Evolutionary conservation across 2,113 vertebrate genomes (phyloP).

Genomic region (Myanophis thanlyinensis): DNA sequence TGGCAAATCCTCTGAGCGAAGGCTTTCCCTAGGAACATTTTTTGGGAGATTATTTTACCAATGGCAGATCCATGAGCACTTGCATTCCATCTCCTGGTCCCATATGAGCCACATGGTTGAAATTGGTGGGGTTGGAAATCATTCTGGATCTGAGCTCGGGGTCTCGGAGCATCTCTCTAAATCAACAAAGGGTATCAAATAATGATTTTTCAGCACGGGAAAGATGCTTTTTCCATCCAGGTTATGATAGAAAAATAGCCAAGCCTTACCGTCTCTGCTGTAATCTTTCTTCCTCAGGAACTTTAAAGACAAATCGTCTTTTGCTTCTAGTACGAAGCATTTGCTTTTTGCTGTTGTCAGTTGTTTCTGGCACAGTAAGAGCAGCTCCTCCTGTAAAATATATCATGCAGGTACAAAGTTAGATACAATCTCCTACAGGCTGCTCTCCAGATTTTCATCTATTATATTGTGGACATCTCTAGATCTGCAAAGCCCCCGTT

Average conservation of each 20-base stretch:
- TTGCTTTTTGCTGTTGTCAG: slow-evolving; percentile 90
- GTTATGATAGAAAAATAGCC: fast-evolving
- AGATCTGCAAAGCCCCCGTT: background rate
- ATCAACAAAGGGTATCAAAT: slow-evolving; percentile 9
- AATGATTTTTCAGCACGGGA: background rate
- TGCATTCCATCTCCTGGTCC: slow-evolving; percentile 98
- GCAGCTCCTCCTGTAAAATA: slow-evolving; percentile 70
- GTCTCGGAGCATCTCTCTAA: slow-evolving; percentile 95
- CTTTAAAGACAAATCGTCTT: slow-evolving; percentile 94
- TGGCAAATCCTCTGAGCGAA: background rate
- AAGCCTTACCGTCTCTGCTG: slow-evolving; percentile 85
- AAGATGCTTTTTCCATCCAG: background rate
- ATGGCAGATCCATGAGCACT: slow-evolving; percentile 96
- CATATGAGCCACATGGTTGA: slow-evolving; percentile 99
- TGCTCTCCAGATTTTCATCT: background rate
- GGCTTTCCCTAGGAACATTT: background rate
- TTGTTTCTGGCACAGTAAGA: slow-evolving; percentile 89
- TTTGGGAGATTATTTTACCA: slow-evolving; percentile 75
- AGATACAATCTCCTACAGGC: background rate
- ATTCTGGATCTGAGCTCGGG: slow-evolving; percentile 91
- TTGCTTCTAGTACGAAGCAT: slow-evolving; percentile 97
- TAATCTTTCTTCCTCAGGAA: slow-evolving; percentile 90
- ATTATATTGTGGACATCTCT: background rate
- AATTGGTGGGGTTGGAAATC: slow-evolving; percentile 98
- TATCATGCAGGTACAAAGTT: background rate